Evolutionary conservation across 2,888 invertebrate genomes (phyloP).

Genomic region (Cryptocheilus praepositus): DNA sequence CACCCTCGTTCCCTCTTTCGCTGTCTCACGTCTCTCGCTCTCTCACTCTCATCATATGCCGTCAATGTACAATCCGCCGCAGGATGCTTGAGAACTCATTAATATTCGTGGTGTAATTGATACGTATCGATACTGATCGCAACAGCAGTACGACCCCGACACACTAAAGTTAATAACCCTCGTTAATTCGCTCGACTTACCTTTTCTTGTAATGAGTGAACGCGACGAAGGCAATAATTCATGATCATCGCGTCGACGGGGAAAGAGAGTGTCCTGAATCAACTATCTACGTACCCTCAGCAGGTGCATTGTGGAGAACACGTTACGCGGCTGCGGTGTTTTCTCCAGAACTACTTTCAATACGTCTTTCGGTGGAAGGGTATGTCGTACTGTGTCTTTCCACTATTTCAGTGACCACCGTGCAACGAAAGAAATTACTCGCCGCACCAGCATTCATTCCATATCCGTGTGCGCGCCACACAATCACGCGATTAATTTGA

Average conservation of each 20-base stretch:
- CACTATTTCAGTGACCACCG: too few relatives aligned
- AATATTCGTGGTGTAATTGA: conserved; percentile 57
- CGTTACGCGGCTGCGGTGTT: too few relatives aligned
- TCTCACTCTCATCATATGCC: conserved; percentile 15
- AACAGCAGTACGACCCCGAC: conserved; percentile 15
- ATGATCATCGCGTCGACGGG: conserved; percentile 23
- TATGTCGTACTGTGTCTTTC: too few relatives aligned
- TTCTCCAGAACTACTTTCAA: too few relatives aligned
- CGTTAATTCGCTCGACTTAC: conserved; percentile 53
- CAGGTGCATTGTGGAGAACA: too few relatives aligned
- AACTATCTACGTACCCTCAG: conserved; percentile 28
- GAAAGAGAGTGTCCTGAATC: not conserved
- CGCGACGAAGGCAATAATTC: conserved; percentile 33
- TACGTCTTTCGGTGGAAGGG: too few relatives aligned
- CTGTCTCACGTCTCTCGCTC: conserved; percentile 13
- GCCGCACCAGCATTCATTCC: too few relatives aligned
- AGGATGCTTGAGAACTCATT: conserved; percentile 46
- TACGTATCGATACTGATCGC: conserved; percentile 51
- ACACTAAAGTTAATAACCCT: conserved; percentile 49
- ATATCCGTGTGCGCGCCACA: too few relatives aligned
- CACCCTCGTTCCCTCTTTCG: conserved; percentile 13
- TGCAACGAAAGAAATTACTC: too few relatives aligned
- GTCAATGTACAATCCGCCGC: conserved; percentile 7
- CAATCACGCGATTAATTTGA: too few relatives aligned
- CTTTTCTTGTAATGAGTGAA: conserved; percentile 41